These are phyloP conservation scores for Discoglossus pictus DNA, from an alignment of 2,797 vertebrate genomes.

Conservation along the genomic window DNA sequence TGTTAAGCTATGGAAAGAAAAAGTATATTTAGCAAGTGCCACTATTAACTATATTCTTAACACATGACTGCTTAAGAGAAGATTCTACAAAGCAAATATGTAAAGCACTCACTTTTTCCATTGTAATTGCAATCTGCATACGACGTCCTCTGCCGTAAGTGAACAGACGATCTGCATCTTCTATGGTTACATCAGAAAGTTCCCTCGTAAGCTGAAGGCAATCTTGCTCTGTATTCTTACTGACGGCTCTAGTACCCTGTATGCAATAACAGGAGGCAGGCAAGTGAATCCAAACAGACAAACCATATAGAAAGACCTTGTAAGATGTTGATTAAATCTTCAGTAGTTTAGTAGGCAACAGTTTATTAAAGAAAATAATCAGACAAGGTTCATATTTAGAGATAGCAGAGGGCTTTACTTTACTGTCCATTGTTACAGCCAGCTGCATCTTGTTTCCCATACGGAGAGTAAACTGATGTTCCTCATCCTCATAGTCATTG, in stretches of 20 bases:
- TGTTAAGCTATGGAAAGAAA: no score
- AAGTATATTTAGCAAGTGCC: no score
- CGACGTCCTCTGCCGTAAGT: conserved; percentile 65
- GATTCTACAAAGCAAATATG: background rate
- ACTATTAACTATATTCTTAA: background rate
- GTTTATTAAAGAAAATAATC: no score
- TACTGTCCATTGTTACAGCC: conserved; percentile 87
- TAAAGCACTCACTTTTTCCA: conserved; percentile 71
- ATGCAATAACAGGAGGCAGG: background rate
- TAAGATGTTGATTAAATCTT: no score
- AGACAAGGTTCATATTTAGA: no score
- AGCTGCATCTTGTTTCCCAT: conserved; percentile 86
- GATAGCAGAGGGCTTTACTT: conserved; percentile 71
- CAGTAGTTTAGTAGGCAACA: no score
- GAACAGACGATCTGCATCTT: conserved; percentile 66
- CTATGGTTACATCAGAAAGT: conserved; percentile 58
- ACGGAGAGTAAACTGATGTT: conserved; percentile 65
- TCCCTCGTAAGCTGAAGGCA: conserved; percentile 54
- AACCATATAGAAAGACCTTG: no score
- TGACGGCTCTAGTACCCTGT: conserved; percentile 87
- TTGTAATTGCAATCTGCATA: conserved; percentile 65
- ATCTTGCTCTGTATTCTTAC: conserved; percentile 73
- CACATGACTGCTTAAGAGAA: conserved; percentile 1
- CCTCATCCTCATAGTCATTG: conserved; percentile 66
- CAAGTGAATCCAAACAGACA: conserved; percentile 5